These are phyloP conservation scores for Pedetes capensis DNA, from an alignment of 2,113 vertebrate genomes.

Conservation along the genomic window DNA sequence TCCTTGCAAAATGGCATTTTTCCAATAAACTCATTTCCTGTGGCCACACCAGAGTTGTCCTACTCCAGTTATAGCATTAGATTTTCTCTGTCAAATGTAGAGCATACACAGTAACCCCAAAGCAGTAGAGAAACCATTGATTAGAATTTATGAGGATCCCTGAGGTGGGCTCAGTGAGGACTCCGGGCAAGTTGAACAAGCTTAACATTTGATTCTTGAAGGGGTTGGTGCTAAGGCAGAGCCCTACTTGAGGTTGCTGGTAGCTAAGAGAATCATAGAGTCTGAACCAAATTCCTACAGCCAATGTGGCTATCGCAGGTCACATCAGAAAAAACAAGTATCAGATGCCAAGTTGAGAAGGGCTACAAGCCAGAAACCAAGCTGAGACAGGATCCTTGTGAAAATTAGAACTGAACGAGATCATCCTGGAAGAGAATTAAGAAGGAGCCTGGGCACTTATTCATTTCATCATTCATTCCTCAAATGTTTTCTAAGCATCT, in stretches of 20 bases:
- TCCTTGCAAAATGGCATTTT: not conserved
- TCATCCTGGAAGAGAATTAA: not conserved
- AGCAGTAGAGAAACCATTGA: not conserved
- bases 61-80: not conserved
- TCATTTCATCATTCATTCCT: not conserved
- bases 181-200: not conserved
- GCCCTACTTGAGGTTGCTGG: not conserved
- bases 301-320: not conserved
- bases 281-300: not conserved
- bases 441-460: not conserved
- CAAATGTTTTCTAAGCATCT: not conserved
- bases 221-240: not conserved
- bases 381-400: not conserved
- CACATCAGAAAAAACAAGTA: not conserved
- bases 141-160: not conserved
- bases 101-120: not conserved
- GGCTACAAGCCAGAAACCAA: not conserved
- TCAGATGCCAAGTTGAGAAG: not conserved
- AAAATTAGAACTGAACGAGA: conserved; percentile 17
- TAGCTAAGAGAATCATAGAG: not conserved
- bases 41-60: not conserved
- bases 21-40: not conserved
- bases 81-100: not conserved
- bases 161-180: not conserved
- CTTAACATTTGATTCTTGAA: not conserved